A percentile compares a stretch with the other conserved stretches of the same genome.
Conservation (phyloP, 2,888 invertebrate genomes). For the Volucella inanis region DNA sequence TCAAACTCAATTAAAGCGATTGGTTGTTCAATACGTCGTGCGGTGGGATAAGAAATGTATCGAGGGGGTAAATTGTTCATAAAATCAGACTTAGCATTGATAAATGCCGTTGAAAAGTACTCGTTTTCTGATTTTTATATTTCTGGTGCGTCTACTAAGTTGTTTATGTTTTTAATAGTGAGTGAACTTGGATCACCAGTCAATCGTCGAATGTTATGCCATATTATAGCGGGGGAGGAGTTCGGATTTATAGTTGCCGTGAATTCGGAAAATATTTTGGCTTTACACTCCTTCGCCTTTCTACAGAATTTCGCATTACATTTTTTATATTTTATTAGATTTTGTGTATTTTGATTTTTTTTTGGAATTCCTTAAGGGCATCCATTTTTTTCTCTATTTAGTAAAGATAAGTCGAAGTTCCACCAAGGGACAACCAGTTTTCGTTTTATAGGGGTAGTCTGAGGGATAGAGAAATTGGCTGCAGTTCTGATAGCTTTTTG, state of each 20-base stretch:
- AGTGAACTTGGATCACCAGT: neutral
- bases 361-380: slow-evolving; percentile 4
- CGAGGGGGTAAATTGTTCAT: neutral
- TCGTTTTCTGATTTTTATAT: slow-evolving; percentile 16
- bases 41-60: slow-evolving; percentile 1
- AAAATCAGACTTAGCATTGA: neutral
- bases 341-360: slow-evolving; percentile 2
- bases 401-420: too few relatives aligned
- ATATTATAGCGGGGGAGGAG: too few relatives aligned
- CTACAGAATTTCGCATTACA: neutral
- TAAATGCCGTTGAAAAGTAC: slow-evolving; percentile 14
- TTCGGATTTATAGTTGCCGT: too few relatives aligned
- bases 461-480: too few relatives aligned
- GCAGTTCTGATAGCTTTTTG: too few relatives aligned
- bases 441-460: too few relatives aligned
- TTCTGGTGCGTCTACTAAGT: slow-evolving; percentile 12
- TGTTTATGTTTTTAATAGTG: slow-evolving; percentile 2
- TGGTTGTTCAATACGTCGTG: slow-evolving; percentile 21
- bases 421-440: too few relatives aligned
- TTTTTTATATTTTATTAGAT: neutral
- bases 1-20: slow-evolving; percentile 21
- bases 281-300: too few relatives aligned
- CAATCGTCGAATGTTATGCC: slow-evolving; percentile 2
- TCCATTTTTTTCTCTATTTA: too few relatives aligned
- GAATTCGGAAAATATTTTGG: too few relatives aligned